These are phyloP conservation scores for Neopelma chrysocephalum DNA, from an alignment of 2,797 vertebrate species.

Conservation along the genomic window DNA sequence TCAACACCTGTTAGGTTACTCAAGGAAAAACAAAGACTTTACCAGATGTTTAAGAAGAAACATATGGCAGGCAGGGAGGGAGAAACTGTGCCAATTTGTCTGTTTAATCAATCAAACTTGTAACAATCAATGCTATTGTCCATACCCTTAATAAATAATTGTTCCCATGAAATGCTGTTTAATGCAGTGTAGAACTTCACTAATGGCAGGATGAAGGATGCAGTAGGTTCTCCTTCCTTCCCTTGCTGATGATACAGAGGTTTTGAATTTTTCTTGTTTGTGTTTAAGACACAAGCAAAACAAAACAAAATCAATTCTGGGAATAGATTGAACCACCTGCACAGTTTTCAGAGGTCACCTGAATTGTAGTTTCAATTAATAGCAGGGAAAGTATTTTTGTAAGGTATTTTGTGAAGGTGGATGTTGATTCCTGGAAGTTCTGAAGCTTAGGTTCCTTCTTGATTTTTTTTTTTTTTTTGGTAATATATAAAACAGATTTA, in stretches of 20 bases:
- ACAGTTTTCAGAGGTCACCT: not conserved
- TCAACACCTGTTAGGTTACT: conserved; percentile 70
- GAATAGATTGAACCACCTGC: not conserved
- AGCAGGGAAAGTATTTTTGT: not conserved
- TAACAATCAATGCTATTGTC: conserved; percentile 66
- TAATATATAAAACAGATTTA: not conserved
- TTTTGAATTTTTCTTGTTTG: not conserved
- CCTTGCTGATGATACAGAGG: not conserved
- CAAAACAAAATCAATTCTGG: not conserved
- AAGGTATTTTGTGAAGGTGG: not conserved
- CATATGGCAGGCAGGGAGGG: conserved; percentile 67
- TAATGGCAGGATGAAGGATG: not conserved
- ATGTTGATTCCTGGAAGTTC: not conserved
- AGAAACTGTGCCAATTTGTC: conserved; percentile 63
- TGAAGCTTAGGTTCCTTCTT: not conserved
- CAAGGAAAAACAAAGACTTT: conserved; percentile 48
- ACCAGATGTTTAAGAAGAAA: conserved; percentile 70
- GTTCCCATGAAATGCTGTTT: not conserved
- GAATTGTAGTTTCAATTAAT: not conserved
- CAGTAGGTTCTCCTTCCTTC: not conserved
- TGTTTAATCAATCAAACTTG: conserved; percentile 68
- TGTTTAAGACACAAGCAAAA: not conserved
- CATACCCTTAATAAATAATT: conserved; percentile 41
- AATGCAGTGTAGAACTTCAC: not conserved
- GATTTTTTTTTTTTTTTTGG: not conserved